These are phyloP conservation scores for Romanogobio albipinnatus DNA, from an alignment of 2,113 vertebrate genomes.

Conservation along the genomic window DNA sequence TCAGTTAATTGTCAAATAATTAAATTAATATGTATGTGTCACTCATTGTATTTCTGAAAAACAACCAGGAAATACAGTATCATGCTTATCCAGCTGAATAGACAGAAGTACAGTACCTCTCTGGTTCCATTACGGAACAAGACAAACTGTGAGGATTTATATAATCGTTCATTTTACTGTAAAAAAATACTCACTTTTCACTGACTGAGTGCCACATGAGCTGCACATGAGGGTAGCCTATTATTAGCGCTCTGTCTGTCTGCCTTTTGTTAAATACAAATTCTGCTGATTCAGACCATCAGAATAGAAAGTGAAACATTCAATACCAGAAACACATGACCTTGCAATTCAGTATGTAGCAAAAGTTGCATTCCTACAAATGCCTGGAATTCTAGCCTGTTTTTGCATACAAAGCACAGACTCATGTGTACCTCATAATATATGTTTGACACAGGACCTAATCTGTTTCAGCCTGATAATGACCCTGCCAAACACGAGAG, in stretches of 20 bases:
- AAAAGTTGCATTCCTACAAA: conserved; percentile 6
- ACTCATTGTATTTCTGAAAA: background rate
- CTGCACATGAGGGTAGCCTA: background rate
- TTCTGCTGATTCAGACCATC: conserved; percentile 33
- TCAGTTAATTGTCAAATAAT: too few relatives aligned
- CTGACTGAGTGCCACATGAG: conserved; percentile 14
- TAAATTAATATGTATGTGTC: background rate
- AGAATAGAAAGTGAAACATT: background rate
- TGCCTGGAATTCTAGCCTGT: background rate
- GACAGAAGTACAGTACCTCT: background rate
- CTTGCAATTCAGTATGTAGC: background rate
- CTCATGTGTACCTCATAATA: too few relatives aligned
- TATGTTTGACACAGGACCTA: conserved; percentile 3
- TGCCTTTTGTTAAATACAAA: background rate
- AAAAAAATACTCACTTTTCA: background rate
- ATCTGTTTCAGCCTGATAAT: conserved; percentile 9
- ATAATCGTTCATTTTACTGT: background rate
- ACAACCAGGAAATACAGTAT: background rate
- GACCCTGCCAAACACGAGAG: conserved; percentile 5
- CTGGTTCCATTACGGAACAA: background rate
- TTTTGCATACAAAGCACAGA: background rate
- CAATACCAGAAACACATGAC: conserved; percentile 14
- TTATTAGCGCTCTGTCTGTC: conserved; percentile 17
- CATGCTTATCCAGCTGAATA: background rate
- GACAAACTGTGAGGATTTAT: conserved; percentile 4